Conservation (phyloP, 2,113 vertebrate species). For the Oncorhynchus nerka region DNA sequence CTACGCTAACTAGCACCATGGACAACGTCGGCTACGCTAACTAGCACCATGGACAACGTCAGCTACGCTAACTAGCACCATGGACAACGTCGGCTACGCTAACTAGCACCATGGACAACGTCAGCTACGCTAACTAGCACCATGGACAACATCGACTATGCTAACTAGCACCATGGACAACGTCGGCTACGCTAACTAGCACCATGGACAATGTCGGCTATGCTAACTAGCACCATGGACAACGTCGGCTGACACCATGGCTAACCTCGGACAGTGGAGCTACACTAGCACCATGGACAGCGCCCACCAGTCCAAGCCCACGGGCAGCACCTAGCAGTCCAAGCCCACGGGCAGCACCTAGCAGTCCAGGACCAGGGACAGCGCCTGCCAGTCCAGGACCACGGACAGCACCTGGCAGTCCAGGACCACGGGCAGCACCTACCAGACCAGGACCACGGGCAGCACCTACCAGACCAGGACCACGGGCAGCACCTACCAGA, state of each 20-base stretch:
- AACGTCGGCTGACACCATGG: background rate
- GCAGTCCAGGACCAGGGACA: background rate
- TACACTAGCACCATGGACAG: background rate
- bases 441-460: background rate
- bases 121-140: background rate
- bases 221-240: constrained; percentile 1
- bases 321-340: too few relatives aligned
- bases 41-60: constrained; percentile 2
- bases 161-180: background rate
- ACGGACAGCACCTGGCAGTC: too few relatives aligned
- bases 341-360: too few relatives aligned
- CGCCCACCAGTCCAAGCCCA: too few relatives aligned
- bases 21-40: background rate
- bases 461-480: background rate
- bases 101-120: background rate
- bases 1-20: background rate
- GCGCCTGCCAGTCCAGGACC: too few relatives aligned
- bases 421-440: background rate
- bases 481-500: background rate
- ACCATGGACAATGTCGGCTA: background rate
- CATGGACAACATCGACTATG: background rate
- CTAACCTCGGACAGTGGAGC: background rate
- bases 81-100: background rate
- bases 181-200: background rate
- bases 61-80: background rate